Percentiles rank a stretch among this genome's conserved stretches.
These are phyloP conservation scores for Drosophila tanythrix DNA, from an alignment of 2,888 invertebrate genomes.

Conservation along the genomic window DNA sequence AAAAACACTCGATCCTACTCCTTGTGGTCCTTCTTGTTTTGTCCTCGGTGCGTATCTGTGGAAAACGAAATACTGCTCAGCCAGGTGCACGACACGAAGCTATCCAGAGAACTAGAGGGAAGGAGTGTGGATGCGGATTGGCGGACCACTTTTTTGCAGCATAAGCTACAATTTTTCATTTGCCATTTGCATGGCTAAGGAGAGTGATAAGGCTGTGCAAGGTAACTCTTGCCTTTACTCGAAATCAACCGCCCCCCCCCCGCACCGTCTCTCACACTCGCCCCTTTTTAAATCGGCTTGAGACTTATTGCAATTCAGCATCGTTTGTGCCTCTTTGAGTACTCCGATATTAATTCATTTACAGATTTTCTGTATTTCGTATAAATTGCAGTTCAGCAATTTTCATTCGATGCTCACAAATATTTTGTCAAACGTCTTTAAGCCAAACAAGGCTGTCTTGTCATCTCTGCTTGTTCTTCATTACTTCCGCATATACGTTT, in stretches of 20 bases:
- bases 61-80: constrained; percentile 16
- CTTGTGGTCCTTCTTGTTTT: neutral
- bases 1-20: constrained; percentile 13
- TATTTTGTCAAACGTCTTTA: neutral
- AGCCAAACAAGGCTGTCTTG: neutral
- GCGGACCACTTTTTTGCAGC: constrained; percentile 33
- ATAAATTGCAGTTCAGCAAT: constrained; percentile 67
- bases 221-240: constrained; percentile 10
- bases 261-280: neutral
- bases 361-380: constrained; percentile 36
- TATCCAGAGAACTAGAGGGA: neutral
- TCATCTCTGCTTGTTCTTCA: neutral
- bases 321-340: constrained; percentile 28
- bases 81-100: constrained; percentile 36
- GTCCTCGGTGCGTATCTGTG: neutral
- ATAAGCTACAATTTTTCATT: constrained; percentile 45
- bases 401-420: constrained; percentile 25
- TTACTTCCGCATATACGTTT: neutral
- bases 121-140: neutral
- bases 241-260: neutral
- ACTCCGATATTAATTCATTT: constrained; percentile 69
- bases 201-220: constrained; percentile 9
- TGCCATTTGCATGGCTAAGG: constrained; percentile 56
- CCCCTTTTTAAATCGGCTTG: constrained; percentile 24
- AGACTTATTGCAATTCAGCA: constrained; percentile 44